Percentiles rank a stretch among this genome's conserved stretches.
phyloP scores from a whole-genome alignment of 2,888 invertebrate species.

The Eueremaeus valkanovi region DNA sequence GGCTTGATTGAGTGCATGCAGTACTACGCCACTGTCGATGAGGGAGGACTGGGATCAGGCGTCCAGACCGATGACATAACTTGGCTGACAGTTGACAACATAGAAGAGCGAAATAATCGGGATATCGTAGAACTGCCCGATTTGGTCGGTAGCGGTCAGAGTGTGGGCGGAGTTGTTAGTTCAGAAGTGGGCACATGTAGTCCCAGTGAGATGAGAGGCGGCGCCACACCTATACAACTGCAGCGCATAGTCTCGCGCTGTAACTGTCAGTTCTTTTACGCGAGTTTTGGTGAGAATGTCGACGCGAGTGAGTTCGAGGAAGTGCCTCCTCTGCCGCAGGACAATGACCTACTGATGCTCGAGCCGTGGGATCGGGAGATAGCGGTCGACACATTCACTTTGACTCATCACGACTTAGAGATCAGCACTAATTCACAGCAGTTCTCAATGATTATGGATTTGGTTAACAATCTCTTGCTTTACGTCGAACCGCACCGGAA shows the following conservation, averaged over 20 bases:
- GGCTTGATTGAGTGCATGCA: conserved; percentile 96
- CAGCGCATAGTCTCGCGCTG: conserved; percentile 96
- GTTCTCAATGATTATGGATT: conserved; percentile 95
- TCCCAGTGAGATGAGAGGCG: conserved; percentile 39
- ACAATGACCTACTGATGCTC: conserved; percentile 38
- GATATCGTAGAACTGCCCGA: conserved; percentile 76
- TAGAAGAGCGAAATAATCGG: conserved; percentile 67
- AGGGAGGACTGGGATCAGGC: too few relatives aligned
- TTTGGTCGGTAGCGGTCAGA: conserved; percentile 88
- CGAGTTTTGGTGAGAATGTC: conserved; percentile 80
- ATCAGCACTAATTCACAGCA: conserved; percentile 55
- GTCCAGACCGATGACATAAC: conserved; percentile 69
- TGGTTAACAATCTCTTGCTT: conserved; percentile 92
- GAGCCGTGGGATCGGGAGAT: conserved; percentile 76
- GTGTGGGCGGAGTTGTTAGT: conserved; percentile 93
- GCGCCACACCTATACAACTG: conserved; percentile 60
- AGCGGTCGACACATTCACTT: conserved; percentile 91
- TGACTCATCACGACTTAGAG: conserved; percentile 94
- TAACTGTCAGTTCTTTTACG: conserved; percentile 97
- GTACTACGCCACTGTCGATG: conserved; percentile 96
- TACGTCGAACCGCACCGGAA: conserved; percentile 95
- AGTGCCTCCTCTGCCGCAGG: conserved; percentile 56
- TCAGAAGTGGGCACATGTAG: conserved; percentile 67
- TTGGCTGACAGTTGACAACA: conserved; percentile 92
- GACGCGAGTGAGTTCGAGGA: conserved; percentile 62